These are phyloP conservation scores for Cephus nigrinus DNA, from an alignment of 2,888 invertebrate species.

Conservation along the genomic window DNA sequence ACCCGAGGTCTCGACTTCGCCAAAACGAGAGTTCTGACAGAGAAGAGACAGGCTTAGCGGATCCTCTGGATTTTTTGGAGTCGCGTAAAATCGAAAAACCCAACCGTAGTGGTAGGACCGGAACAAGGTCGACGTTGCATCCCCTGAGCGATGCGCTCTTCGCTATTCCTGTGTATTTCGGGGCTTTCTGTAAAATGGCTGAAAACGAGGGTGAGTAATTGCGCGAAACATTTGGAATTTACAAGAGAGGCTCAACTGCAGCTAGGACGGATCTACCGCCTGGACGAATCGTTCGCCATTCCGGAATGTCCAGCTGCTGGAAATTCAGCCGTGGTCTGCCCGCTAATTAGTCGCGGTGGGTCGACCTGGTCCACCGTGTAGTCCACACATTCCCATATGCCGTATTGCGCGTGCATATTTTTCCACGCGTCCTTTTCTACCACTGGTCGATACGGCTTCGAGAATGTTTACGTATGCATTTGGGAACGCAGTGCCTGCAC, in stretches of 20 bases:
- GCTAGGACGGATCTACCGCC: background rate
- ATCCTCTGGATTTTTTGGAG: no score
- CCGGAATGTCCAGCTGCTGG: background rate
- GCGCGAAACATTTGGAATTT: background rate
- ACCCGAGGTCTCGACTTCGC: no score
- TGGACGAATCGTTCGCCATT: background rate
- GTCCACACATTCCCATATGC: background rate
- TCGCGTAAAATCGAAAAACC: no score
- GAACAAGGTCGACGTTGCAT: background rate
- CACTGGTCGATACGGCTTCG: background rate
- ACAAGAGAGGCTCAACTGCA: background rate
- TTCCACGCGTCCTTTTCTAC: background rate
- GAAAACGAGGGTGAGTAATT: background rate
- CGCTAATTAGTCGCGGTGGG: background rate
- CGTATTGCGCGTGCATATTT: background rate
- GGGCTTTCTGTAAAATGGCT: background rate
- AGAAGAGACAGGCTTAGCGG: no score
- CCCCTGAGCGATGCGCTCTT: background rate
- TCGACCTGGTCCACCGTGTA: background rate
- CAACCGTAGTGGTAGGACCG: background rate
- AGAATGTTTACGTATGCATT: background rate
- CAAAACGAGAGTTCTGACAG: no score
- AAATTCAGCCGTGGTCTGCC: background rate
- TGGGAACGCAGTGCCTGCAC: background rate
- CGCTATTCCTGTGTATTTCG: background rate